Evolutionary conservation across 2,888 invertebrate genomes (phyloP).

Genomic region (Lamellibrachia columna): DNA sequence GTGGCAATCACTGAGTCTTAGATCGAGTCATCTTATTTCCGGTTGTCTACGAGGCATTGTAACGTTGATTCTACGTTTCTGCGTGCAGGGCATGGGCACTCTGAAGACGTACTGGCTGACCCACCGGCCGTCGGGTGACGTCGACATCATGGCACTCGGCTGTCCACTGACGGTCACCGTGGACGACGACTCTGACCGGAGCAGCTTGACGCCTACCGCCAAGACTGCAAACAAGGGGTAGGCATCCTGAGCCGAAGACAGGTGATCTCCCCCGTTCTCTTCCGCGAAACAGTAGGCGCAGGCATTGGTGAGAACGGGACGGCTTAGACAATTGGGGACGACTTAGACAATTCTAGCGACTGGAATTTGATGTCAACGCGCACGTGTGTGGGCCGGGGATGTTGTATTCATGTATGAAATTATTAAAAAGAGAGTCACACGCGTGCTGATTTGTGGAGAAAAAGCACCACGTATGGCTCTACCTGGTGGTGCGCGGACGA

Average conservation of each 20-base stretch:
- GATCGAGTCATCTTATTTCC: neutral
- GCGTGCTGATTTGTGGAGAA: too few relatives aligned
- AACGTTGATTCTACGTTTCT: neutral
- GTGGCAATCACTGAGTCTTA: neutral
- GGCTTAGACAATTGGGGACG: neutral
- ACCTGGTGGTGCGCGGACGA: neutral
- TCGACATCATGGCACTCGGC: neutral
- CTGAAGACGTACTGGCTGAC: constrained; percentile 30
- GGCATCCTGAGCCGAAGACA: neutral
- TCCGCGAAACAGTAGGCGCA: neutral
- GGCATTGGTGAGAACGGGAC: neutral
- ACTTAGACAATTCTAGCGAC: neutral
- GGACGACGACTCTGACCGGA: neutral
- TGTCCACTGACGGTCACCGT: neutral
- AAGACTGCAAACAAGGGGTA: neutral
- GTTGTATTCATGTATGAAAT: neutral
- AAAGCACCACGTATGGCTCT: too few relatives aligned
- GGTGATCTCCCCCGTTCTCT: neutral
- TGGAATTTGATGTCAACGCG: neutral
- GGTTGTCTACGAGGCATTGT: neutral
- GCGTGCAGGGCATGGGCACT: constrained; percentile 23
- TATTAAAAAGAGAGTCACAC: too few relatives aligned
- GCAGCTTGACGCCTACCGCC: neutral
- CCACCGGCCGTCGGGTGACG: neutral
- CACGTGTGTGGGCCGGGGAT: neutral